A percentile compares a stretch with the other conserved stretches of the same genome.
phyloP scores from a whole-genome alignment of 30 jellyfish, hydroid and myxozoan species.

The Morbakka virulenta region DNA sequence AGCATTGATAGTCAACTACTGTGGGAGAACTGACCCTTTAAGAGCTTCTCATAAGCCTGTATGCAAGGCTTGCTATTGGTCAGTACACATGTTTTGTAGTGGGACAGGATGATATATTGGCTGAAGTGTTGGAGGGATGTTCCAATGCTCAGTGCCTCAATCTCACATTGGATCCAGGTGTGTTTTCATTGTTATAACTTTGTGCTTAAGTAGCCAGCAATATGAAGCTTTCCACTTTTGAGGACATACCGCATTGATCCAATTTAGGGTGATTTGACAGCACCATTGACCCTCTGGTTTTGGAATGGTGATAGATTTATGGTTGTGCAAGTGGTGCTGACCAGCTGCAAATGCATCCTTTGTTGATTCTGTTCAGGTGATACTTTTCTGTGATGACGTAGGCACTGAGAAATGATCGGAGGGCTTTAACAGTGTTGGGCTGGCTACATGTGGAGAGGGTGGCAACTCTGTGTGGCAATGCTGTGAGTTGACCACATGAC shows the following conservation, averaged over 20 bases:
- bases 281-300: too few relatives aligned
- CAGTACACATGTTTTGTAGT: constrained; percentile 22
- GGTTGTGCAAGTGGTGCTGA: constrained; percentile 31
- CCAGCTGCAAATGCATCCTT: neutral
- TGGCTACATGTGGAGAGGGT: too few relatives aligned
- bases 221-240: constrained; percentile 9
- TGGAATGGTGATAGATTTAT: too few relatives aligned
- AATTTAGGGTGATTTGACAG: constrained; percentile 14
- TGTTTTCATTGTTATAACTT: constrained; percentile 33
- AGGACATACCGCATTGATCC: constrained; percentile 45
- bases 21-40: too few relatives aligned
- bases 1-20: too few relatives aligned
- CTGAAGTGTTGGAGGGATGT: constrained; percentile 45
- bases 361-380: constrained; percentile 43
- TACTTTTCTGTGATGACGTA: constrained; percentile 18
- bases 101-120: constrained; percentile 49
- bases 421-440: constrained; percentile 25
- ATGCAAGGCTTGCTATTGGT: too few relatives aligned
- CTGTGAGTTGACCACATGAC: constrained; percentile 47
- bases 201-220: constrained; percentile 56
- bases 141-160: constrained; percentile 57
- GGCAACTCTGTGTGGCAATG: constrained; percentile 48
- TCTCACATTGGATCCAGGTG: constrained; percentile 59
- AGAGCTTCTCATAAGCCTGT: constrained; percentile 52
- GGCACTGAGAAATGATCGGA: constrained; percentile 57